Evolutionary conservation across 2,797 vertebrate species (phyloP).

Genomic region (Pelobates cultripes): DNA sequence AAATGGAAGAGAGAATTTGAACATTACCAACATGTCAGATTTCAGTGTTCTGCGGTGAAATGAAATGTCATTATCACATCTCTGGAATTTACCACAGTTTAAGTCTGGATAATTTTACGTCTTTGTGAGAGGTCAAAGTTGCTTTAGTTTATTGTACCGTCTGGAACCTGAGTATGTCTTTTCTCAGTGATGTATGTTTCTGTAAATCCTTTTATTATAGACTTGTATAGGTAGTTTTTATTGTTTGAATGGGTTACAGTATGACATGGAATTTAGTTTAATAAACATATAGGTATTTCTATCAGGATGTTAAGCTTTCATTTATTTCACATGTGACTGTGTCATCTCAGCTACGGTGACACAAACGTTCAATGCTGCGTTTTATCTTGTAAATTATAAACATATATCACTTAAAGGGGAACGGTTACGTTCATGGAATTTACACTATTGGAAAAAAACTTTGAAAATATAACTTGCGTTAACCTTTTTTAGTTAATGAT

Average conservation of each 20-base stretch:
- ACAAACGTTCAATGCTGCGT: no score
- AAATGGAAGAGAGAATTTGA: not conserved
- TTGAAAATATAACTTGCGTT: no score
- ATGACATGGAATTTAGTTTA: constrained; percentile 22
- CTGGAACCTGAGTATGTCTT: not conserved
- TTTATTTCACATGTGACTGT: not conserved
- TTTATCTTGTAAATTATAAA: no score
- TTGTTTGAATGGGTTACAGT: not conserved
- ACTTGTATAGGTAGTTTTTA: not conserved
- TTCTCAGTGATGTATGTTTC: constrained; percentile 53
- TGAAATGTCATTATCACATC: constrained; percentile 20
- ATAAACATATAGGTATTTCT: not conserved
- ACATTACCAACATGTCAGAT: not conserved
- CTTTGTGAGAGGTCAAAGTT: constrained; percentile 47
- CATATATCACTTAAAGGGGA: no score
- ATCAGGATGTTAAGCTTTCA: not conserved
- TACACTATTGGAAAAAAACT: no score
- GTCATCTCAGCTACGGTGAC: not conserved
- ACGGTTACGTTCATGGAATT: no score
- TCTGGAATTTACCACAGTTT: constrained; percentile 12
- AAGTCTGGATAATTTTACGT: constrained; percentile 28
- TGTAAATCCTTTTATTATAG: constrained; percentile 8
- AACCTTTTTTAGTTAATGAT: no score
- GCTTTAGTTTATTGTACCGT: constrained; percentile 46
- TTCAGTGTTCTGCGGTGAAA: constrained; percentile 2